A percentile compares a stretch with the other conserved stretches of the same genome.
phyloP scores from a whole-genome alignment of 2,113 vertebrate genomes.

The Paratilapia polleni region DNA sequence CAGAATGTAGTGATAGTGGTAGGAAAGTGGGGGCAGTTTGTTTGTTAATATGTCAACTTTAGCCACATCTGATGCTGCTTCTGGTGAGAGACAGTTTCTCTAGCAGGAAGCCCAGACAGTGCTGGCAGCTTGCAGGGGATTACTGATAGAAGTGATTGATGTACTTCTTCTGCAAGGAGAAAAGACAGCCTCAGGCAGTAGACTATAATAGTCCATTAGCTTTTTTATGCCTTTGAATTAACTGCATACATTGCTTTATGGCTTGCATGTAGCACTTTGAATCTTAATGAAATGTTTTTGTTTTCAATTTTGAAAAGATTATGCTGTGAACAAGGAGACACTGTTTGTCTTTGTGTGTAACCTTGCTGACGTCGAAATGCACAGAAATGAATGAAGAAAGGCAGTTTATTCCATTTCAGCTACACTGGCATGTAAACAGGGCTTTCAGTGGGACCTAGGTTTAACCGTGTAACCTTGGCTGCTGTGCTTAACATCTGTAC shows the following conservation, averaged over 20 bases:
- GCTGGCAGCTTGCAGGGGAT: conserved; percentile 59
- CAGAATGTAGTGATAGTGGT: conserved; percentile 60
- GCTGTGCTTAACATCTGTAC: conserved; percentile 46
- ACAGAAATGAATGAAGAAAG: conserved; percentile 20
- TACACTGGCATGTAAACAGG: conserved; percentile 19
- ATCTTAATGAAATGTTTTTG: conserved; percentile 73
- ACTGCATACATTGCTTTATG: conserved; percentile 68
- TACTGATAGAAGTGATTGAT: conserved; percentile 74
- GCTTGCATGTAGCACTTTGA: conserved; percentile 51
- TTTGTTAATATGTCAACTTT: conserved; percentile 67
- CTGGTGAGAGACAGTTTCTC: conserved; percentile 20
- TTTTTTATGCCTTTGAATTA: conserved; percentile 73
- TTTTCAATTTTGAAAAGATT: conserved; percentile 58
- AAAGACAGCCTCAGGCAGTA: conserved; percentile 60
- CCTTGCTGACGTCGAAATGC: background rate
- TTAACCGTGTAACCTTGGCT: conserved; percentile 59
- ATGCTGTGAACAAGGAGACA: conserved; percentile 17
- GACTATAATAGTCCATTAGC: conserved; percentile 74
- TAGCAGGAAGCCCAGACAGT: conserved; percentile 44
- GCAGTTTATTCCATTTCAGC: conserved; percentile 32
- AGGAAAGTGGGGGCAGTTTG: conserved; percentile 57
- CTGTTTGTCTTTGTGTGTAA: background rate
- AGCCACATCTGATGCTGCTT: conserved; percentile 41
- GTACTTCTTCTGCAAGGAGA: conserved; percentile 50
- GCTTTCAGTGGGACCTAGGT: conserved; percentile 16